Conservation (phyloP, 2,888 invertebrate genomes). For the Tenthredo amoena region DNA sequence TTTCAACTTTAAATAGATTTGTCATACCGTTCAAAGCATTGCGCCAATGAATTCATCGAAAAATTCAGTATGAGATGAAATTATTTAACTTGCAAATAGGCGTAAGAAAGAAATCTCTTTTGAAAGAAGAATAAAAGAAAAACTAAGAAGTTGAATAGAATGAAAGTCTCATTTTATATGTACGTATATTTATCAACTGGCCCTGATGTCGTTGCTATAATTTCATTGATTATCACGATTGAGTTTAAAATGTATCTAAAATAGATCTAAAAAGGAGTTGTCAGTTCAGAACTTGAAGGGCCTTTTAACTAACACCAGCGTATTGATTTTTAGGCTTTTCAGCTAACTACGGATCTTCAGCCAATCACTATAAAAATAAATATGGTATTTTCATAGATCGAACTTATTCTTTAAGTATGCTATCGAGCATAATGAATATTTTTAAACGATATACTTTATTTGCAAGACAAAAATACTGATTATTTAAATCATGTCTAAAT, state of each 20-base stretch:
- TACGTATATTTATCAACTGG: not conserved
- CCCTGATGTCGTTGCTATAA: conserved; percentile 5
- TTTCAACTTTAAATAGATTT: not conserved
- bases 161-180: conserved; percentile 24
- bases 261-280: not conserved
- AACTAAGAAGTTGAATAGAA: not conserved
- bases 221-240: not conserved
- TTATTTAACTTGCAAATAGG: not conserved
- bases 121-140: not conserved
- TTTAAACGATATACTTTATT: not conserved
- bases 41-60: not conserved
- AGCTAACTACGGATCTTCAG: conserved; percentile 3
- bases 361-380: not conserved
- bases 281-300: not conserved
- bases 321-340: not conserved
- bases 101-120: not conserved
- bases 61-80: not conserved
- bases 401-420: conserved; percentile 14
- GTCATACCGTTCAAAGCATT: not conserved
- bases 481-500: not conserved
- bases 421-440: conserved; percentile 7
- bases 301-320: not conserved
- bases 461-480: not conserved
- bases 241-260: not conserved
- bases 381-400: conserved; percentile 29